Percentiles rank a stretch among this genome's conserved stretches.
Conservation (phyloP, 2,888 invertebrate genomes). For the Drosophila putrida region DNA sequence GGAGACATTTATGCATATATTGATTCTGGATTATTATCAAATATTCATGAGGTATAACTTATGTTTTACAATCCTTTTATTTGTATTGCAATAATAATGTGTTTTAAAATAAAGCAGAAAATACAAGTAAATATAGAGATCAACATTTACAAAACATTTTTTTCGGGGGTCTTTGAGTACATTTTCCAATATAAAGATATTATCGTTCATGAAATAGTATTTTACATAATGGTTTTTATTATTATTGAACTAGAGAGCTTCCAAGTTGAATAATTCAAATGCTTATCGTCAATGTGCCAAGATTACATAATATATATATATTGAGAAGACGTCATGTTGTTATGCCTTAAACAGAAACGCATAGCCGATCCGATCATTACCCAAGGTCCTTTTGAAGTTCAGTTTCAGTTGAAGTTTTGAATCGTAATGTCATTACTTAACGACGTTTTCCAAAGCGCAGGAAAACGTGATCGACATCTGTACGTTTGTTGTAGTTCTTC, state of each 20-base stretch:
- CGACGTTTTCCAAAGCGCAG: constrained; percentile 94
- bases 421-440: constrained; percentile 83
- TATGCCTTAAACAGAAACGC: constrained; percentile 47
- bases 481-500: constrained; percentile 90
- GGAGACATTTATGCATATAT: constrained; percentile 45
- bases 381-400: constrained; percentile 46
- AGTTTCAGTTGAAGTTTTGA: background rate
- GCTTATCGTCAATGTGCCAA: constrained; percentile 49
- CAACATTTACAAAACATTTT: constrained; percentile 45
- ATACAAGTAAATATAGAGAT: constrained; percentile 34
- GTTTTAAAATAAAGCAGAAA: constrained; percentile 5
- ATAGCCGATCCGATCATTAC: constrained; percentile 44
- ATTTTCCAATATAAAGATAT: constrained; percentile 37
- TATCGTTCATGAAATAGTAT: constrained; percentile 35
- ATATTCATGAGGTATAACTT: constrained; percentile 27
- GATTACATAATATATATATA: constrained; percentile 35
- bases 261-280: constrained; percentile 62
- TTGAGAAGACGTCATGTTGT: constrained; percentile 60
- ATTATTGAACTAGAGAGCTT: constrained; percentile 76
- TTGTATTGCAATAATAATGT: constrained; percentile 23
- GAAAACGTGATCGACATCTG: constrained; percentile 96
- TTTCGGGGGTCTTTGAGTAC: constrained; percentile 66
- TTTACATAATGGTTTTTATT: constrained; percentile 49
- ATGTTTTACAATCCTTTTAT: constrained; percentile 28
- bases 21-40: constrained; percentile 20